Evolutionary conservation across 2,888 invertebrate genomes (phyloP).

Genomic region (Eupithecia abbreviata): DNA sequence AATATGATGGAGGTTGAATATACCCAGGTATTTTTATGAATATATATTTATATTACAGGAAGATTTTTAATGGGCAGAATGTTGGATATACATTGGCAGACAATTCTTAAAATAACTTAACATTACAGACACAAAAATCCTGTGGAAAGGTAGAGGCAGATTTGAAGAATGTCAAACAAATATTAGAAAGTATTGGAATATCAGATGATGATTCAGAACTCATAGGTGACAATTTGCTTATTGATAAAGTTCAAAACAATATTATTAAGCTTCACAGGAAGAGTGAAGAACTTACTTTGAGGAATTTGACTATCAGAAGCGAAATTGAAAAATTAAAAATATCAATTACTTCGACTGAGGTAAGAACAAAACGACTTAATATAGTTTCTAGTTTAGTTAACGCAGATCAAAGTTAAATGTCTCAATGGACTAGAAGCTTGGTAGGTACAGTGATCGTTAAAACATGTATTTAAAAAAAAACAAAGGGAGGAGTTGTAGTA

Average conservation of each 20-base stretch:
- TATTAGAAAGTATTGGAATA: slow-evolving; percentile 68
- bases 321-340: slow-evolving; percentile 70
- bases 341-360: slow-evolving; percentile 58
- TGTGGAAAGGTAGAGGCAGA: slow-evolving; percentile 78
- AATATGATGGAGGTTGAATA: slow-evolving; percentile 76
- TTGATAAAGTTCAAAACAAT: slow-evolving; percentile 69
- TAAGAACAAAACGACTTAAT: slow-evolving; percentile 40
- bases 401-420: too few relatives aligned
- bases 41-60: background rate
- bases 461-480: background rate
- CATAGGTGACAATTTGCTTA: slow-evolving; percentile 56
- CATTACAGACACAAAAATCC: slow-evolving; percentile 67
- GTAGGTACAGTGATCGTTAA: background rate
- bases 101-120: background rate
- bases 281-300: slow-evolving; percentile 74
- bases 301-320: slow-evolving; percentile 67
- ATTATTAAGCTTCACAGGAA: slow-evolving; percentile 64
- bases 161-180: slow-evolving; percentile 70
- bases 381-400: background rate
- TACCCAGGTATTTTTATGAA: slow-evolving; percentile 61
- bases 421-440: too few relatives aligned
- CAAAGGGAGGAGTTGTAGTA: background rate
- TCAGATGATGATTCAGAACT: slow-evolving; percentile 59
- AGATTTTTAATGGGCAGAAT: background rate
- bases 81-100: background rate